These are phyloP conservation scores for Myotis pilosus DNA, from an alignment of 2,797 vertebrate genomes.

Conservation along the genomic window DNA sequence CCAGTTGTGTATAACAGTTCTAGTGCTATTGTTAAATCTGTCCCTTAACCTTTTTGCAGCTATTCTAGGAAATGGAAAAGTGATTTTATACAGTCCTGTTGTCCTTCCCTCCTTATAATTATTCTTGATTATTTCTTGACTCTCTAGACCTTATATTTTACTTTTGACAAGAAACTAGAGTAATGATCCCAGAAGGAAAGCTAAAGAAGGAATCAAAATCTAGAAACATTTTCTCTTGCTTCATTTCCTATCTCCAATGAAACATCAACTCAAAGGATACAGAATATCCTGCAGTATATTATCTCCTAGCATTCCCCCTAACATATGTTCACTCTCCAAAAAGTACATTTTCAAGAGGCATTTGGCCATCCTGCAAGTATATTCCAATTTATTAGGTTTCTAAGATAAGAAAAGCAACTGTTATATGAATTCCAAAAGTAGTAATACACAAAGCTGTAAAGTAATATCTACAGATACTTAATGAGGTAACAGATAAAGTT, in stretches of 20 bases:
- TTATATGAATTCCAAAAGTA: background rate
- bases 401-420: slow-evolving; percentile 40
- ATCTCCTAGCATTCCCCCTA: background rate
- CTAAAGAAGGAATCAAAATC: slow-evolving; percentile 39
- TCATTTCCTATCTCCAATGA: slow-evolving; percentile 46
- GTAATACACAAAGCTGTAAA: slow-evolving; percentile 2
- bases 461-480: background rate
- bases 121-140: background rate
- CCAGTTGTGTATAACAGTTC: background rate
- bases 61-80: slow-evolving; percentile 1
- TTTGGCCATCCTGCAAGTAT: background rate
- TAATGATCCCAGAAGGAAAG: slow-evolving; percentile 10
- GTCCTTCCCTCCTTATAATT: background rate
- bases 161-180: slow-evolving; percentile 24
- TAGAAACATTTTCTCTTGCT: slow-evolving; percentile 34
- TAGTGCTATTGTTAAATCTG: background rate
- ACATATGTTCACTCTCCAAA: background rate
- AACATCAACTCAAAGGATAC: background rate
- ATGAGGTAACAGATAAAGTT: background rate
- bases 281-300: background rate
- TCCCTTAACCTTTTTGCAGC: background rate
- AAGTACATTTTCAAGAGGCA: background rate
- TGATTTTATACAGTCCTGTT: background rate
- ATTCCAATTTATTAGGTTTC: slow-evolving; percentile 1
- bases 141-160: slow-evolving; percentile 9